Base-by-base conservation (phyloP, 1,140 invertebrate species). In the Apis dorsata region DNA sequence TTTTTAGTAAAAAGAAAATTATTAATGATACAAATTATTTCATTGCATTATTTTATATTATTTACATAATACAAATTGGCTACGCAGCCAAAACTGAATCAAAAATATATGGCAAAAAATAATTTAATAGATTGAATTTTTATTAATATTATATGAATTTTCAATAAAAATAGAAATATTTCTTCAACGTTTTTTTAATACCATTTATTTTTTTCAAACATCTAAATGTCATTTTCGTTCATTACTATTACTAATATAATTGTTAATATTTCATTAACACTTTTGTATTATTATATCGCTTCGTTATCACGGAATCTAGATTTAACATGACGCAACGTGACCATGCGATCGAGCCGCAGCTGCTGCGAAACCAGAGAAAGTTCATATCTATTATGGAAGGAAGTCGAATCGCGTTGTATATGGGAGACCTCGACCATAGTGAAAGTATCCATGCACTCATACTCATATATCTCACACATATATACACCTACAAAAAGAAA, bases 391-490 rank as follows among this genome's bases (percentile, higher is more conserved):
- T 87, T 85, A 81, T 85, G 74, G 83, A 62, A 84, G 85, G 74
- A 86, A 85, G 75, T 76, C 51, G 62, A 44, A 2, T 21, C 60
- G 69, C n/a, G 55, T 74, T 66, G 71, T 79, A 81, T 71, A 75
- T 77, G 74, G 79, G 74, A 51, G 79, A 77, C 84, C 70, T 76
- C 83, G 83, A 65, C 77, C 79, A 17, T 72, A 84, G 88, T 87
- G 88, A 89, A 89, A 89, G 88, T 89, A 75, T 81, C 74, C 78
- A 21, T 86, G 78, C 80, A 87, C 88, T 81, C 79, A 86, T 84
- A 84, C 88, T 28, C 2, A 7, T 34, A 21, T 5, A 28, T 2
- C 10, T 3, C 10, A 21, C 10, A 21, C 51, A 19, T 66, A 75
- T 65, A 79, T 66, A 75, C 65, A 76, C 66, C 70, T 70, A 86